These are phyloP conservation scores for Diglossa cyanea DNA, from an alignment of 2,797 vertebrate genomes.

Conservation along the genomic window DNA sequence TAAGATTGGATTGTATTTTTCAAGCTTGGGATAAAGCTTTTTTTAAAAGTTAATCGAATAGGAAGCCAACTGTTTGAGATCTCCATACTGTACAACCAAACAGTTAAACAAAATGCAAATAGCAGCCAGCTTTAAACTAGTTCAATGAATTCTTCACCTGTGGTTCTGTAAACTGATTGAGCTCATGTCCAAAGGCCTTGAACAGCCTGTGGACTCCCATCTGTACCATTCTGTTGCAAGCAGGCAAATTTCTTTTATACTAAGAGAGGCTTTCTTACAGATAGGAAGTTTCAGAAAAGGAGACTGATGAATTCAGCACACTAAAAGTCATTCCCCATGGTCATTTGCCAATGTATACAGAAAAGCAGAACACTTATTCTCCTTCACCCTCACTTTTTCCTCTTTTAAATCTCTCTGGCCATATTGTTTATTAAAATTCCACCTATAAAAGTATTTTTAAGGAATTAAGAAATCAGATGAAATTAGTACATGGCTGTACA, in stretches of 20 bases:
- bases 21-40: neutral
- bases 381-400: neutral
- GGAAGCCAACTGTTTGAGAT: neutral
- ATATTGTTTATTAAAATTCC: neutral
- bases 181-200: slow-evolving; percentile 79
- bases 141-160: slow-evolving; percentile 15
- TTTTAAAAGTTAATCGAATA: accelerated
- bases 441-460: neutral
- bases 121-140: neutral
- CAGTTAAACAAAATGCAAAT: neutral
- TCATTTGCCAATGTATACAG: neutral
- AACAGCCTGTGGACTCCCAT: slow-evolving; percentile 74
- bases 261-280: neutral
- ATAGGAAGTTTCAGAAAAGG: neutral
- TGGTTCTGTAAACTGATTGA: slow-evolving; percentile 84
- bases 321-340: neutral
- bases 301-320: neutral
- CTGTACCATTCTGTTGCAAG: slow-evolving; percentile 79
- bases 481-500: neutral
- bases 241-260: slow-evolving; percentile 68
- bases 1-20: neutral
- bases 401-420: neutral
- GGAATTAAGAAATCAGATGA: neutral
- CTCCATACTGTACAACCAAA: neutral
- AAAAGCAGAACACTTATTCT: neutral